Base-by-base conservation (phyloP, 2,113 vertebrate genomes). In the Corydoras sp. region DNA sequence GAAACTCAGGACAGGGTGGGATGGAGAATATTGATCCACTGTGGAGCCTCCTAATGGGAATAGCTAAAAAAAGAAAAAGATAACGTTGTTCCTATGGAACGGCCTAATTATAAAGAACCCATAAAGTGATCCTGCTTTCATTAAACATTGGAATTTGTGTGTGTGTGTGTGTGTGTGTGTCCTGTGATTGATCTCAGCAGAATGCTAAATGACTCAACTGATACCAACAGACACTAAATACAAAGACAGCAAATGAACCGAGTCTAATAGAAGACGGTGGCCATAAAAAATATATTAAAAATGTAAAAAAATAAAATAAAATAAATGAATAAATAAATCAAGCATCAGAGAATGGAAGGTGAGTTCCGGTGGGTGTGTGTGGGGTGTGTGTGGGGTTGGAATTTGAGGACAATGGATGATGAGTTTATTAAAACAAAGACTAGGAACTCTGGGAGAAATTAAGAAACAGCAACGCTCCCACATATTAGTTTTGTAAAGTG, bases 111-210 rank as follows among this genome's bases (percentile, higher is more conserved):
- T 43, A 43, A 4, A 43, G 35, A 43, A 43, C 35, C 35, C 7
- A 43, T 43, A 43, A 5, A 43, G 4, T 43, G 35, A 43, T 4
- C 35, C 35, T 4, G 35, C 7, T 43, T 43, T 8, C 35, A 4
- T 43, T 43, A 43, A 43, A 43, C 4, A 43, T 43, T 43, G 7
- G 35, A 43, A 1, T 43, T 1, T 43, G 7, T 43, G 18, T 24
- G 18, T 24, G 18, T 43, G 35, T 24, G 18, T 24, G 18, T 24
- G 35, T 43, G 7, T 43, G 35, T 43, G 35, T 43, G 35, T 43
- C 35, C 35, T 43, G 7, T 83, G 73, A 84, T 83, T 83, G 80
- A 78, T 83, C 80, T 68, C 53, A 65, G 55, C 62, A 55, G 81
- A 84, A 80, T 68, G 77, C 80, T 80, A 75, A 73, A 80, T 68